Conservation (phyloP, 35 echinoderm and acorn worm species). For the Diadema setosum region DNA sequence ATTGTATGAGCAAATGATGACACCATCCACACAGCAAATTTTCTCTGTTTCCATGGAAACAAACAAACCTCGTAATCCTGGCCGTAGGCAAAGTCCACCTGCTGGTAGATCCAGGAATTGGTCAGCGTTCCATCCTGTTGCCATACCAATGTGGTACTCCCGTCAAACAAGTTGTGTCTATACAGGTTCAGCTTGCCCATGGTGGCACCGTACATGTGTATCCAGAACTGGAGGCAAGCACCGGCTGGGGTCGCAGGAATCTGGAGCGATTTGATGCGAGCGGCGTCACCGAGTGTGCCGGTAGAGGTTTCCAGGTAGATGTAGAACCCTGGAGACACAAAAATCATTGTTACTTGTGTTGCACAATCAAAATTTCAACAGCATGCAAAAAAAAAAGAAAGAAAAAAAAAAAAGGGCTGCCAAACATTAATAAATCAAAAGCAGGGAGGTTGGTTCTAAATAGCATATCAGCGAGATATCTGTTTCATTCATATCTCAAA, state of each 20-base stretch:
- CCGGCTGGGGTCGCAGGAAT: not conserved
- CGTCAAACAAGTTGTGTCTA: not conserved
- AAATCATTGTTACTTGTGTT: too few species aligned
- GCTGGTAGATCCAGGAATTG: not conserved
- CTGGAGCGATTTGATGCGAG: not conserved
- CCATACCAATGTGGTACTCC: not conserved
- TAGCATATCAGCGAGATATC: too few species aligned
- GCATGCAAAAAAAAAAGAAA: too few species aligned
- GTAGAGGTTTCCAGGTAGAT: slow-evolving; percentile 30
- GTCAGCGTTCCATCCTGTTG: not conserved
- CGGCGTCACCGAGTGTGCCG: not conserved
- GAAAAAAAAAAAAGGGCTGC: too few species aligned
- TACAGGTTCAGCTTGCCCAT: slow-evolving; percentile 68
- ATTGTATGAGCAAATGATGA: too few species aligned
- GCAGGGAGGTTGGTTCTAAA: too few species aligned
- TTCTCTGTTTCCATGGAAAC: too few species aligned
- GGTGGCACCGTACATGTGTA: slow-evolving; percentile 77
- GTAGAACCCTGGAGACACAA: slow-evolving; percentile 41
- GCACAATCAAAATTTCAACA: too few species aligned
- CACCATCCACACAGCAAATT: too few species aligned
- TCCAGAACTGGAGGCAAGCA: slow-evolving; percentile 78
- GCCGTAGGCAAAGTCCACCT: not conserved
- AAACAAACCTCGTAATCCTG: not conserved
- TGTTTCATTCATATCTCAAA: too few species aligned
- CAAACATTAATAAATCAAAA: too few species aligned